These are phyloP conservation scores for Neuroscelio doddi DNA, from an alignment of 2,888 invertebrate species.

Conservation along the genomic window DNA sequence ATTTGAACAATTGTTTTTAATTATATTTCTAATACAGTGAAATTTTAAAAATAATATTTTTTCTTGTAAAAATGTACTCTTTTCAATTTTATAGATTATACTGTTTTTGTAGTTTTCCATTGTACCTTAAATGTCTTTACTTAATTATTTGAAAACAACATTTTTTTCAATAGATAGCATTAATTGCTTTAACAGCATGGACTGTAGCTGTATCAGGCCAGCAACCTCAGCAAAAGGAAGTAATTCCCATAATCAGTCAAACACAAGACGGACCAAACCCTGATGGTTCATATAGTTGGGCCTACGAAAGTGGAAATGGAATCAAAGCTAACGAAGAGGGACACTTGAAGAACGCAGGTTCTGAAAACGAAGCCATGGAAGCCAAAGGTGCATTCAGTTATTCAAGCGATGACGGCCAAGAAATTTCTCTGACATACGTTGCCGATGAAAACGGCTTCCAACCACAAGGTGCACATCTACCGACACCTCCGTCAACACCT, in stretches of 20 bases:
- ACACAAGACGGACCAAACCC: conserved; percentile 65
- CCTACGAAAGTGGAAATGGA: conserved; percentile 73
- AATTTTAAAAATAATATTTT: no score
- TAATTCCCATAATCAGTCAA: conserved; percentile 63
- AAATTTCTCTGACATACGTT: conserved; percentile 75
- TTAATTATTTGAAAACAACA: background rate
- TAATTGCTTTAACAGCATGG: conserved; percentile 50
- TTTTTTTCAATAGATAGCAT: conserved; percentile 38
- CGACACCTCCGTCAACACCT: conserved; percentile 67
- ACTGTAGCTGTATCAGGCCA: conserved; percentile 52
- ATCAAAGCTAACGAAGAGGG: conserved; percentile 72
- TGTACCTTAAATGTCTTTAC: background rate
- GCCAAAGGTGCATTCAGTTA: conserved; percentile 74
- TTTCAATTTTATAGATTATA: no score
- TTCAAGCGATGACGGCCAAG: conserved; percentile 77
- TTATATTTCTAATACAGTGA: no score
- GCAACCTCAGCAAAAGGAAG: conserved; percentile 39
- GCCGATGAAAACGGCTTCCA: conserved; percentile 83
- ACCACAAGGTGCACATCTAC: conserved; percentile 74
- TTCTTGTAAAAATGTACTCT: no score
- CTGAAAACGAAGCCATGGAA: conserved; percentile 72
- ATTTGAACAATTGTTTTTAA: no score
- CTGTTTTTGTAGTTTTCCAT: no score
- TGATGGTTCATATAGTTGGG: conserved; percentile 67
- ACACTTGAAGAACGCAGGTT: conserved; percentile 75